A percentile compares a stretch with the other conserved stretches of the same genome.
Conservation (phyloP, 2,113 vertebrate genomes). For the Embiotoca jacksoni region DNA sequence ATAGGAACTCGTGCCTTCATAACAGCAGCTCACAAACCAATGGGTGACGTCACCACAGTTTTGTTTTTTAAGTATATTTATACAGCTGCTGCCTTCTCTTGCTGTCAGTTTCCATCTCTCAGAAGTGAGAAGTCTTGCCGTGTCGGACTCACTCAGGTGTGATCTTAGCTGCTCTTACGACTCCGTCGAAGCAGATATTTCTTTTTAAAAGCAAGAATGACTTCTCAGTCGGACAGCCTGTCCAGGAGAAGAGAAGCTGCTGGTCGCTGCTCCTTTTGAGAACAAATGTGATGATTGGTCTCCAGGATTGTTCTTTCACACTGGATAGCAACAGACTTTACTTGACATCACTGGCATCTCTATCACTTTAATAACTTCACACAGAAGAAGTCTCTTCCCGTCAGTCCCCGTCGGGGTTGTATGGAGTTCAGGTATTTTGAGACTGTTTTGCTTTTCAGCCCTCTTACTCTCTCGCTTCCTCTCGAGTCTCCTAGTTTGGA, state of each 20-base stretch:
- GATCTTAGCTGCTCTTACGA: constrained; percentile 9
- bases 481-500: constrained; percentile 16
- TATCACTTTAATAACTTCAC: neutral
- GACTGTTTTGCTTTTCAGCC: constrained; percentile 10
- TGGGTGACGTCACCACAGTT: neutral
- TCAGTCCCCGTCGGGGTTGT: constrained; percentile 11
- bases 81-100: neutral
- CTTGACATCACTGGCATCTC: constrained; percentile 3
- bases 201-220: constrained; percentile 3
- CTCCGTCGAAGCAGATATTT: constrained; percentile 23
- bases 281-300: neutral
- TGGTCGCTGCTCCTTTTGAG: constrained; percentile 2
- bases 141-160: constrained; percentile 10
- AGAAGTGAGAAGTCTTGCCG: neutral
- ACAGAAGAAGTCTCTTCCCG: neutral
- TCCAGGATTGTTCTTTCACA: neutral
- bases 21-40: no score
- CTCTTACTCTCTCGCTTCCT: no score
- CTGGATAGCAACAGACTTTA: neutral
- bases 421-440: constrained; percentile 22
- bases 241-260: constrained; percentile 1
- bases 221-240: neutral
- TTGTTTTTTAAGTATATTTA: neutral
- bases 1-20: no score
- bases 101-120: neutral